phyloP scores from a whole-genome alignment of 1,140 invertebrate genomes.

The Drosophila nasuta region DNA sequence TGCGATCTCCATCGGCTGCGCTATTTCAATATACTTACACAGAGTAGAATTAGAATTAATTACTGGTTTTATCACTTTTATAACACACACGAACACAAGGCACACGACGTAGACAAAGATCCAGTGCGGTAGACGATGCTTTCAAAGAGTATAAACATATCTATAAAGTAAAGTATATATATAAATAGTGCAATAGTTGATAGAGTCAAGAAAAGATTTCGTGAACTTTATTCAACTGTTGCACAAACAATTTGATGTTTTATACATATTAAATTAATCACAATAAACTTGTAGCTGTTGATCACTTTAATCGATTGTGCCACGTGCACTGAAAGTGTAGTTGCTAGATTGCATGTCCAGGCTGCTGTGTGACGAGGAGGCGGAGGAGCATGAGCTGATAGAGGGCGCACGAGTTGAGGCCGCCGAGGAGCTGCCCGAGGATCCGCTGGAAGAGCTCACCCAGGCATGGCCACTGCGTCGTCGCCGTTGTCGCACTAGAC shows the following conservation, averaged over 20 bases:
- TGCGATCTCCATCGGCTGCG: conserved; percentile 89
- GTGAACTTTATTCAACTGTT: conserved; percentile 32
- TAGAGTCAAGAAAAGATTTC: conserved; percentile 6
- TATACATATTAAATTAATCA: conserved; percentile 33
- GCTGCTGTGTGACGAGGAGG: conserved; percentile 48
- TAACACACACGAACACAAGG: conserved; percentile 15
- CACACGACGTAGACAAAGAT: conserved; percentile 42
- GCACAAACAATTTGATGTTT: conserved; percentile 2
- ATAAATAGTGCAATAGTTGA: neutral
- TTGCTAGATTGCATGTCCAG: conserved; percentile 58
- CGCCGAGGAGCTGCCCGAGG: conserved; percentile 61
- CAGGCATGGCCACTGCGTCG: conserved; percentile 71
- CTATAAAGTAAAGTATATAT: neutral
- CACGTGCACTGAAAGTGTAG: conserved; percentile 56
- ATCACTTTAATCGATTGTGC: conserved; percentile 49
- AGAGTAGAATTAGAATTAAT: conserved; percentile 52
- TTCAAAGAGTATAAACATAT: neutral
- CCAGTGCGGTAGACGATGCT: conserved; percentile 15
- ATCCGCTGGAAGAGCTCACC: conserved; percentile 71
- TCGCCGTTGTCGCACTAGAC: conserved; percentile 66
- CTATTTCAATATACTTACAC: conserved; percentile 88
- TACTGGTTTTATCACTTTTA: conserved; percentile 3
- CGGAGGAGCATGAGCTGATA: conserved; percentile 60
- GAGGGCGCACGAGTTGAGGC: conserved; percentile 61
- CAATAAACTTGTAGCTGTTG: conserved; percentile 46